Conservation (phyloP, 2,113 vertebrate species). For the Panurus biarmicus region DNA sequence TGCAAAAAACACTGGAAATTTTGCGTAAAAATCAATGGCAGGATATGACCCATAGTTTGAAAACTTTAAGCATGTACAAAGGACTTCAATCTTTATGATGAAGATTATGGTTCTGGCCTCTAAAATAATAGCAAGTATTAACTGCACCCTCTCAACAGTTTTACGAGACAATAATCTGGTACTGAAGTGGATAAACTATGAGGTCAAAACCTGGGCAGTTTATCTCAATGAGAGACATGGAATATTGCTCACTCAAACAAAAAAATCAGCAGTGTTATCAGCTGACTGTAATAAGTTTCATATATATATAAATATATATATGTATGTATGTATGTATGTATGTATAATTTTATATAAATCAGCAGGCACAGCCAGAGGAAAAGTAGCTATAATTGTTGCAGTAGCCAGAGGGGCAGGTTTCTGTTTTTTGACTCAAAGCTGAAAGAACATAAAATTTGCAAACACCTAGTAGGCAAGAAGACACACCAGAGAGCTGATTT, state of each 20-base stretch:
- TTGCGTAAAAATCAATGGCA: slow-evolving; percentile 66
- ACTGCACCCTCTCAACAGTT: slow-evolving; percentile 34
- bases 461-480: neutral
- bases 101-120: slow-evolving; percentile 34
- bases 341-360: slow-evolving; percentile 1
- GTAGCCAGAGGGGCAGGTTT: neutral
- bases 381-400: neutral
- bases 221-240: slow-evolving; percentile 35
- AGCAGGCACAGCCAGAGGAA: neutral
- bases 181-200: slow-evolving; percentile 53
- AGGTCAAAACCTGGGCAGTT: slow-evolving; percentile 27
- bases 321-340: slow-evolving; percentile 14
- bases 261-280: slow-evolving; percentile 10
- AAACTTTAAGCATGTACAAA: slow-evolving; percentile 62
- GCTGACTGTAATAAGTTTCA: neutral
- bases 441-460: neutral
- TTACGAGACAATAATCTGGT: slow-evolving; percentile 56
- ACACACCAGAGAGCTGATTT: neutral
- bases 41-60: slow-evolving; percentile 57
- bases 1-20: slow-evolving; percentile 50
- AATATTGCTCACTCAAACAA: slow-evolving; percentile 50
- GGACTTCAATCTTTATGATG: slow-evolving; percentile 61
- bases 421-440: neutral
- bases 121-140: slow-evolving; percentile 59
- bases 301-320: neutral